Evolutionary conservation across 2,888 invertebrate genomes (phyloP), one percentile per base, ranked within the genome.

Genomic region (Trissolcus japonicus): DNA sequence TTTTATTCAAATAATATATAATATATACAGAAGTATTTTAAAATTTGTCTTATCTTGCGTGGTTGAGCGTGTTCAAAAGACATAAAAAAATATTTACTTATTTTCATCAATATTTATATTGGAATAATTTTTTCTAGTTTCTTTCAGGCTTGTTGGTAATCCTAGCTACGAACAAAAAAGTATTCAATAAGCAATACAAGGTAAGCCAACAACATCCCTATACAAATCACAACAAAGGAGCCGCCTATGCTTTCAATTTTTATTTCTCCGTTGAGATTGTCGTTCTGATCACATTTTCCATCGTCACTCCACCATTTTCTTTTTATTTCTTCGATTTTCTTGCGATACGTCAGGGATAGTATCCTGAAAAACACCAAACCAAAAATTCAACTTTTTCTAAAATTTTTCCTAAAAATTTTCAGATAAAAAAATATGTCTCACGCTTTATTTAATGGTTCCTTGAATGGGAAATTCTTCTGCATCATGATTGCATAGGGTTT

Each of bases 401-500:
- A 35, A 11, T 35, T 4, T 6, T 29, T 35, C 7, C 1, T 35
- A 35, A n/a, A n/a, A n/a, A n/a, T n/a, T 11, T 11, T 1, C 35
- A 25, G 4, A 21, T 35, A 6, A 35, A 35, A 7, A 35, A 35
- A 1, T 35, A 19, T 19, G 19, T 2, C 95, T 93, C 90, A 98
- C 97, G 97, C 97, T 87, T 96, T 96, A 87, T 98, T 98, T 80
- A 98, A 95, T 88, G 97, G 95, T 88, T 97, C 97, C 86, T 97
- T 96, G 57, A 98, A 90, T 1, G 97, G 96, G 0, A 98, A 98
- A 0, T 97, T 97, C 88, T 98, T 97, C 87, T 98, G 98, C 0
- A 99, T 98, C 0, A 98, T 98, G 55, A 99, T 94, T 0, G 98
- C 98, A 85, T 98, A 98, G 0, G 99, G 99, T 86, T 99, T 99